Percentiles rank a stretch among this genome's conserved stretches.
These are phyloP conservation scores for Melieria picta DNA, from an alignment of 2,888 invertebrate genomes.

Conservation along the genomic window DNA sequence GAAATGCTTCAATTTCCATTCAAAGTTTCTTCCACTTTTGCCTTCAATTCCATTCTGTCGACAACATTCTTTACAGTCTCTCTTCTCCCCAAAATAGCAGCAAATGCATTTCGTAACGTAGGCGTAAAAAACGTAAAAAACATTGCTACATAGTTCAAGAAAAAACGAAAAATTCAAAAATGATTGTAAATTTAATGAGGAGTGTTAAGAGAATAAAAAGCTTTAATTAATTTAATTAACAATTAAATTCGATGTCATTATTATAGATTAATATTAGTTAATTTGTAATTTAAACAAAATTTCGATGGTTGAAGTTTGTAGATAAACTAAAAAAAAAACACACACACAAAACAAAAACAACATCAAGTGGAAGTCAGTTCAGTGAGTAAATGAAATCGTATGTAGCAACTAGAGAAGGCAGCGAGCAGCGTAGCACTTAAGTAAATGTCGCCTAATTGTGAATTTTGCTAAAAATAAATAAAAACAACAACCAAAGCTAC, in stretches of 20 bases:
- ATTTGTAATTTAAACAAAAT: constrained; percentile 28
- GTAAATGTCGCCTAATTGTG: constrained; percentile 59
- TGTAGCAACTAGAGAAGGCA: neutral
- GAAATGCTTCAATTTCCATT: no score
- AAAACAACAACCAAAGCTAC: constrained; percentile 35
- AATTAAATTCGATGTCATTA: constrained; percentile 33
- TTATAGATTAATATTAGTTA: constrained; percentile 34
- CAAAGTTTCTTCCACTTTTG: no score
- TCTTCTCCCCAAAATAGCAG: no score
- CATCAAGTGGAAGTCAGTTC: neutral
- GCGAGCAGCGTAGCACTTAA: constrained; percentile 47
- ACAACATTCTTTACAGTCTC: no score
- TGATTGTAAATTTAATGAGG: constrained; percentile 31
- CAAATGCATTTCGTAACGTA: no score
- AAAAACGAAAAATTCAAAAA: constrained; percentile 10
- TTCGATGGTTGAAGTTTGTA: constrained; percentile 45
- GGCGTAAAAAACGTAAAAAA: neutral
- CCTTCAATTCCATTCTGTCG: no score
- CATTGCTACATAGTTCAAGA: constrained; percentile 1
- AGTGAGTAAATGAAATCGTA: no score
- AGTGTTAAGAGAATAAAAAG: constrained; percentile 47
- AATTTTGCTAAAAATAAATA: constrained; percentile 46
- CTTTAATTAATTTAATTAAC: constrained; percentile 61
- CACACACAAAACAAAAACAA: neutral
- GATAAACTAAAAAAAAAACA: constrained; percentile 43